Base-by-base conservation (phyloP, 2,797 vertebrate genomes). In the Pelobates cultripes region DNA sequence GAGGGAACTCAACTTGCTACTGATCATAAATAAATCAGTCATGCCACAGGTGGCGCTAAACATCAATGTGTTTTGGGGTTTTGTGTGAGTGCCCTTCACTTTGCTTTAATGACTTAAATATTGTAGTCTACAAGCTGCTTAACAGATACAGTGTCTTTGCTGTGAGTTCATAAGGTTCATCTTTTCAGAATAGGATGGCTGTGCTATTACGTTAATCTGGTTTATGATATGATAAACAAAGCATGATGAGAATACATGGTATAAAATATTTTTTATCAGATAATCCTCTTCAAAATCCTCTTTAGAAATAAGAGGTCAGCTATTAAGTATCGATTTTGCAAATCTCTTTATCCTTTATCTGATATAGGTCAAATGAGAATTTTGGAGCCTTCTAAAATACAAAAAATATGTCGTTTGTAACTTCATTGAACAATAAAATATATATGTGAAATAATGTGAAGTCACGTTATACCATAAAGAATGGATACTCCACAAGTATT, bases 231-330 rank as follows among this genome's bases (percentile, higher is more conserved):
- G 77, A 84, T 87, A 79, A 91, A 84, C 81, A 88, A 88, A 85
- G 63, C 79, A 84, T 86, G 74, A 77, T 76, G 55, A 85, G 79
- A 79, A 87, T 86, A 84, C 80, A 86, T 47, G 61, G 42, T 70
- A 74, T 85, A 86, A 88, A 91, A 90, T 87, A 86, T 86, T 72
- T n/a, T 75, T 87, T 86, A 83, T 70, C 55, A 86, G 79, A 88
- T 90, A 90, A 91, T 91, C 88, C 86, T 85, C 85, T 89, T 87
- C 87, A 67, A 78, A 93, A 91, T 87, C 79, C 86, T 86, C 76
- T 77, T 72, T 77, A 17, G 42, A 72, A 55, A 74, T 55, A 77
- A 82, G 13, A 86, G 73, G 88, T 90, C 84, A 84, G 83, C 80
- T 91, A 88, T 90, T 91, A 90, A 89, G 87, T 87, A 88, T 87